Conservation (phyloP, 2,113 vertebrate genomes). For the Recurvirostra avosetta region DNA sequence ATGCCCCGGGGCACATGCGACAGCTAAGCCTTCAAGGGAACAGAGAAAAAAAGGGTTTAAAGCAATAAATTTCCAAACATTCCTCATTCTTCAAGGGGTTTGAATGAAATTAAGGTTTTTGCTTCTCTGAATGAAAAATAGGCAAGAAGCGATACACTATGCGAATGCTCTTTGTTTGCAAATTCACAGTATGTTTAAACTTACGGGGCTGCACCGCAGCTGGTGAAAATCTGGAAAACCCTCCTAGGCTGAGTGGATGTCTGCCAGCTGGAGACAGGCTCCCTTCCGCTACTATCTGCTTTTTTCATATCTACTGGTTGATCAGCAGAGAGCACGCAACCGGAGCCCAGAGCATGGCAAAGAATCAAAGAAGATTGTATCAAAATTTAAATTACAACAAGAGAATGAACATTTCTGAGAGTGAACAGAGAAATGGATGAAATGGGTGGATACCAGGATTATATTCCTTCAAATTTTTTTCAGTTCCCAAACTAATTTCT, state of each 20-base stretch:
- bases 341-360: neutral
- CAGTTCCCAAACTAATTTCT: neutral
- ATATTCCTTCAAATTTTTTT: neutral
- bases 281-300: neutral
- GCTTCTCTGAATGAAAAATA: neutral
- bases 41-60: neutral
- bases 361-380: neutral
- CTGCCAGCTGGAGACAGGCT: slow-evolving; percentile 28
- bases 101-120: neutral
- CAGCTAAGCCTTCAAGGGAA: neutral
- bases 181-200: neutral
- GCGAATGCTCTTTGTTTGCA: neutral
- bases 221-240: neutral
- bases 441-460: neutral
- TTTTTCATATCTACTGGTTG: neutral
- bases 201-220: neutral
- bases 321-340: neutral
- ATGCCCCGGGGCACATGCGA: rapidly evolving
- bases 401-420: neutral
- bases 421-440: neutral
- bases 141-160: neutral
- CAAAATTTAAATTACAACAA: neutral
- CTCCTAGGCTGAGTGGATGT: neutral
- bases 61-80: neutral
- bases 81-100: neutral